Evolutionary conservation across 1,140 invertebrate species (phyloP), one percentile per base, ranked within the genome.

Genomic region (Rhyzopertha dominica): DNA sequence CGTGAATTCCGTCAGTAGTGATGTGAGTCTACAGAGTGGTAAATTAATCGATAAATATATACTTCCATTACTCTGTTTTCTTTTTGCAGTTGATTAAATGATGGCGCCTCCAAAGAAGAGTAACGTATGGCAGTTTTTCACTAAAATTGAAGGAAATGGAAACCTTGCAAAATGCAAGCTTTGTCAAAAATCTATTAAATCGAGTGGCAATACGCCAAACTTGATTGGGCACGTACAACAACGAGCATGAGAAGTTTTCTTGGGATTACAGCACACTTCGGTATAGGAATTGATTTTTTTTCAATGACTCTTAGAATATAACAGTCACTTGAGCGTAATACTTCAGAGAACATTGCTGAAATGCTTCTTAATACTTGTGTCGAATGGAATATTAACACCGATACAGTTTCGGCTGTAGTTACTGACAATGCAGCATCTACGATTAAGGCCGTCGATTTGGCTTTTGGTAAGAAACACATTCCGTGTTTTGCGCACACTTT

Each of bases 391-490:
- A 56, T 70, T 24, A 40, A 54, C 35, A 58, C 47, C 37, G 53
- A 65, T 24, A 70, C 66, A 53, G 53, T 71, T 13, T 44, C 62
- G 8, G 62, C 57, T 40, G 56, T 70, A 14, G 64, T 65, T 12
- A 66, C 65, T 8, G 65, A 72, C 54, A 70, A 66, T 46, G 64
- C 56, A 14, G 54, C 61, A n/a, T 68, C 67, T 51, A 67, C 70
- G 38, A 51, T 57, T n/a, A 65, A 62, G 49, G 65, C 63, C 30
- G 49, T 69, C 13, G 57, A 65, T 36, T 19, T 63, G 10, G 56
- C 51, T 17, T 67, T 71, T 61, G 65, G 62, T 3, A 50, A 59
- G 54, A 64, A 64, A 41, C 61, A 70, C 41, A 55, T 68, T 10
- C 60, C 61, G 20, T 71, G 63, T 53, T 71, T 69, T 58, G 63